Evolutionary conservation across 23 tunicate genomes (phyloP).

Genomic region (Phallusia fumigata): DNA sequence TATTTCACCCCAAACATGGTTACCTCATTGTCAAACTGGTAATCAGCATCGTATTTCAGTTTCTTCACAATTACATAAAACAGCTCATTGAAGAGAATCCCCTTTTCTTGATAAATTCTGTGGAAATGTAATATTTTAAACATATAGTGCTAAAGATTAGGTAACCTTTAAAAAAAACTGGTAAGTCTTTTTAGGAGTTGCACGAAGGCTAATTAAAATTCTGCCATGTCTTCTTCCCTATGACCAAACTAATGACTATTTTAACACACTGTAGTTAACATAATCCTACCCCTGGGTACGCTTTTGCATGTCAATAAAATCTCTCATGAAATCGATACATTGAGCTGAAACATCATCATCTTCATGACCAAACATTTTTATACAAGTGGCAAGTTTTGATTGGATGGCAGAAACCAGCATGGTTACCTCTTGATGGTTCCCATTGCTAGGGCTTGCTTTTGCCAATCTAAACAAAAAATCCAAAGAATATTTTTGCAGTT

Average conservation of each 20-base stretch:
- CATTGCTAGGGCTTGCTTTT: background rate
- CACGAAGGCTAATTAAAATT: too few species aligned
- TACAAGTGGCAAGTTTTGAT: conserved; percentile 48
- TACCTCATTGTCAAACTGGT: conserved; percentile 81
- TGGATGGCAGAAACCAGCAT: conserved; percentile 31
- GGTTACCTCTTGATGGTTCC: background rate
- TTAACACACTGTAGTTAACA: too few species aligned
- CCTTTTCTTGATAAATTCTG: background rate
- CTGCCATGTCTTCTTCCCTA: too few species aligned
- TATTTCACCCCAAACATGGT: too few species aligned
- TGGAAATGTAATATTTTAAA: too few species aligned
- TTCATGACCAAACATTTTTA: conserved; percentile 73
- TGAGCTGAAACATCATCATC: conserved; percentile 97
- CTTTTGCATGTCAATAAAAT: conserved; percentile 77
- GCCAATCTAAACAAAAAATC: background rate
- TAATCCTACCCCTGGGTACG: conserved; percentile 31
- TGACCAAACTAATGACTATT: too few species aligned
- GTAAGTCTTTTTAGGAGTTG: too few species aligned
- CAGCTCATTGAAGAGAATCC: conserved; percentile 11
- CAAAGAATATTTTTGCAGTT: too few species aligned
- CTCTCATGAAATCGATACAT: conserved; percentile 70
- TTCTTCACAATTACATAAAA: conserved; percentile 66
- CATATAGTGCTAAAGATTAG: too few species aligned
- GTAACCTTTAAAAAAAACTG: too few species aligned
- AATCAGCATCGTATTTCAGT: conserved; percentile 81